Evolutionary conservation across 2,888 invertebrate genomes (phyloP), one percentile per base, ranked within the genome.

Genomic region (Agrenia bidenticulata): DNA sequence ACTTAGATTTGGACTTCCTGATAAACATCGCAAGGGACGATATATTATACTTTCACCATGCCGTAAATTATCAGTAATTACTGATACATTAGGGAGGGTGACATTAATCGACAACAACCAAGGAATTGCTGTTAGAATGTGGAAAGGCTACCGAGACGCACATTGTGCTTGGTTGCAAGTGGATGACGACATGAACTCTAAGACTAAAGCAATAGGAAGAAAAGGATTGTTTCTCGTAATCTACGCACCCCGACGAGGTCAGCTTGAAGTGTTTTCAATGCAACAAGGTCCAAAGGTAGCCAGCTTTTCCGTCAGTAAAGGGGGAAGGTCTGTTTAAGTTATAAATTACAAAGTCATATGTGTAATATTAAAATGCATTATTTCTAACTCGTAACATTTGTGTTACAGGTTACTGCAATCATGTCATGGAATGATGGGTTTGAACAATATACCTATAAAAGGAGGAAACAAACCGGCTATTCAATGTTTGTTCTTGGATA

Each of bases 81-180:
- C 89, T 0, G 98, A 98, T 80, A 87, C 87, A 74, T 85, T 92
- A 77, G 96, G 96, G 26, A 85, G 98, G 64, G 90, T 98, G 0
- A 85, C 90, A 50, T 82, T 99, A 17, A 81, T 98, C 37, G 95
- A 98, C 80, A 87, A 91, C 15, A 84, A 84, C 55, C 85, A 85
- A 73, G 93, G 94, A 1, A 84, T 89, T 60, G 87, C 90, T 24
- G 81, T 95, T 42, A 84, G 93, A 59, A 87, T 96, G 78, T 94
- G 95, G 85, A 97, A 97, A 83, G 97, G 98, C 2, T 98, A 94
- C 80, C 84, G 97, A 58, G 94, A 97, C 79, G 96, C 97, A 0
- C 92, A 97, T 79, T 92, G 94, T 79, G 93, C 92, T 1, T 98
- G 96, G 86, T 83, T 97, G 49, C 90, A 92, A 81, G 89, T 92